These are phyloP conservation scores for Drosophila dives DNA, from an alignment of 2,888 invertebrate genomes.

Conservation along the genomic window DNA sequence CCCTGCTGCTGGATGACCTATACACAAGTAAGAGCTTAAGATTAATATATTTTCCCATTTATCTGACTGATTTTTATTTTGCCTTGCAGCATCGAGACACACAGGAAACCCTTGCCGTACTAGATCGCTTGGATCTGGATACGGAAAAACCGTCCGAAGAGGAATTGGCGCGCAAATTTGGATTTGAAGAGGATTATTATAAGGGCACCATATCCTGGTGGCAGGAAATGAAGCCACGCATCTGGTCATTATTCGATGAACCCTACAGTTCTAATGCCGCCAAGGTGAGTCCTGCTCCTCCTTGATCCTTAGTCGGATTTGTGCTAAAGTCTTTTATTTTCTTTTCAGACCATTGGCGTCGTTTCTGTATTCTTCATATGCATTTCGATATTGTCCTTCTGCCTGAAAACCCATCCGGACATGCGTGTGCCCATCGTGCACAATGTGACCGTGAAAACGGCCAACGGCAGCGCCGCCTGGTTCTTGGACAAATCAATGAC, in stretches of 20 bases:
- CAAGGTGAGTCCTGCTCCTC: constrained; percentile 88
- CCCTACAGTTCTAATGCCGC: constrained; percentile 99
- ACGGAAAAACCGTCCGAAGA: constrained; percentile 99
- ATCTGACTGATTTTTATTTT: not conserved
- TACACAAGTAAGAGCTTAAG: constrained; percentile 88
- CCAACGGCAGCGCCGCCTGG: constrained; percentile 91
- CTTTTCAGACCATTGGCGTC: constrained; percentile 96
- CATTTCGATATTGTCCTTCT: constrained; percentile 99
- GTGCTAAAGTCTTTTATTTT: not conserved
- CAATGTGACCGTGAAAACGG: constrained; percentile 91
- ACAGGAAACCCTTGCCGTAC: constrained; percentile 98
- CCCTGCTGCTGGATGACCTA: constrained; percentile 99
- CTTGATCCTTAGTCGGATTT: not conserved
- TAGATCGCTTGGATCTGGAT: constrained; percentile 98
- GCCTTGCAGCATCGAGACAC: constrained; percentile 95
- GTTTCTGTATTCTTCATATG: constrained; percentile 99
- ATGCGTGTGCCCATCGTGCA: constrained; percentile 96
- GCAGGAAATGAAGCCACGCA: constrained; percentile 98
- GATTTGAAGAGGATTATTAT: constrained; percentile 97
- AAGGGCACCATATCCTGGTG: constrained; percentile 96
- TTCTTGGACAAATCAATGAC: constrained; percentile 95
- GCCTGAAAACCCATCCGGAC: constrained; percentile 99
- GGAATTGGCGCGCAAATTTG: constrained; percentile 98
- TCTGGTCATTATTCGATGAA: constrained; percentile 99
- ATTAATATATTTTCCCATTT: fast-evolving